Base-by-base conservation (phyloP, 2,888 invertebrate genomes). In the Dasypolia templi region DNA sequence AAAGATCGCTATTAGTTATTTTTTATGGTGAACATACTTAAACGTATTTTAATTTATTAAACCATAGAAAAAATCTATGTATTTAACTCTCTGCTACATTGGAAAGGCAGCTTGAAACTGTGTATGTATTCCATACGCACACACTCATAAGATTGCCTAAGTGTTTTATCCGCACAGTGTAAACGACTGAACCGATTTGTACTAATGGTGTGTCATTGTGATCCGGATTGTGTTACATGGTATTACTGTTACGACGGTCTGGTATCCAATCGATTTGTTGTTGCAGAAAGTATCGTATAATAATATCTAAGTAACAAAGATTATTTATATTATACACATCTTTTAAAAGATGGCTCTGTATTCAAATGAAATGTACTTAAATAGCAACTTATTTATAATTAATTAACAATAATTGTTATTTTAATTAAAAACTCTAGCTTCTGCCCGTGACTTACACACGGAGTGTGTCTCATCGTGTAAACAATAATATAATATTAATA, bases 161-260 rank as follows among this genome's bases (percentile, higher is more conserved):
- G 65, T 83, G 32, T 65, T 58, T 81, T 76, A 73, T 84, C 76
- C 68, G 58, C 39, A 53, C 42, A 51, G 66, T 81, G 44, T 63
- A 82, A 80, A 82, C 62, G 76, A 81, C 81, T 80, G 68, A 73
- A 77, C 68, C 82, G 82, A 84, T 82, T 82, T 84, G 70, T 59
- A 69, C 82, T 84, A 84, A 84, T 83, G 74, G 72, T 49, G 65
- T 84, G 82, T 77, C 71, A 81, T 81, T 84, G 72, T 81, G 66
- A 81, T 84, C 72, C 59, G 77, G 66, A 81, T 81, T 53, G 72
- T 69, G 65, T 77, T 68, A 58, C 46, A 66, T 61, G 51, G 72
- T 77, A 79, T 70, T 75, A 75, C 75, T 65, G 73, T 83, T 66
- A 62, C 26, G 35, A 71, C 14, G 29, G 59, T 65, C 55, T 59